These are phyloP conservation scores for Megastigmus dorsalis DNA, from an alignment of 2,888 invertebrate species.

Conservation along the genomic window DNA sequence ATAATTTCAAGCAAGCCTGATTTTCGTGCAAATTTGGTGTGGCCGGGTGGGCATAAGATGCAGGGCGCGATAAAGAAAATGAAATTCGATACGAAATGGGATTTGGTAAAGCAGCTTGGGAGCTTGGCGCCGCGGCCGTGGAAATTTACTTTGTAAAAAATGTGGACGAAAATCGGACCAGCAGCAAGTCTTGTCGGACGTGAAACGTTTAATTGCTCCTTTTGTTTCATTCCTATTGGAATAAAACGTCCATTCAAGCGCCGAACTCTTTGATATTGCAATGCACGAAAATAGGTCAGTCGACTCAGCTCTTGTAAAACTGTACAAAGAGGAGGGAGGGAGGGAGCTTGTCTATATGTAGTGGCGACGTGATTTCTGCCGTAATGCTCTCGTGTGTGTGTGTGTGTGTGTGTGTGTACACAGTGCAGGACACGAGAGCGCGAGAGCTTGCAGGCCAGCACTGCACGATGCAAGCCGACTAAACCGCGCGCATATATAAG, in stretches of 20 bases:
- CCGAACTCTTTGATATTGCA: constrained; percentile 62
- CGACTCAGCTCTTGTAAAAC: constrained; percentile 56
- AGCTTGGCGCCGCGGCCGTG: too few species aligned
- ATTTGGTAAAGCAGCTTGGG: too few species aligned
- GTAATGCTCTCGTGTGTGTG: constrained; percentile 49
- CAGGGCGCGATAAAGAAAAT: too few species aligned
- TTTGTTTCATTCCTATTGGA: constrained; percentile 44
- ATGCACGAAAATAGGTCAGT: constrained; percentile 63
- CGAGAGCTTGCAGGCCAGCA: too few species aligned
- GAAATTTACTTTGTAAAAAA: neutral
- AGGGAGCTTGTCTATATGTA: constrained; percentile 52
- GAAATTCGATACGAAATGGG: neutral
- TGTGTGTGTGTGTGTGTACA: too few species aligned
- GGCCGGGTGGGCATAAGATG: too few species aligned
- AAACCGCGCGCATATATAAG: neutral
- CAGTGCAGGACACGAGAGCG: too few species aligned
- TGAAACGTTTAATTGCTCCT: constrained; percentile 47
- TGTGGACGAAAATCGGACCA: constrained; percentile 3
- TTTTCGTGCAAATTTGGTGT: too few species aligned
- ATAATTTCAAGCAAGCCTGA: too few species aligned
- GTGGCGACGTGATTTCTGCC: constrained; percentile 59
- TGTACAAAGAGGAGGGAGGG: constrained; percentile 60
- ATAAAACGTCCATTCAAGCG: constrained; percentile 56
- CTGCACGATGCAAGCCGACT: neutral
- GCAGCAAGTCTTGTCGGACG: neutral